Evolutionary conservation across 2,113 vertebrate genomes (phyloP).

Genomic region (Condylura cristata): DNA sequence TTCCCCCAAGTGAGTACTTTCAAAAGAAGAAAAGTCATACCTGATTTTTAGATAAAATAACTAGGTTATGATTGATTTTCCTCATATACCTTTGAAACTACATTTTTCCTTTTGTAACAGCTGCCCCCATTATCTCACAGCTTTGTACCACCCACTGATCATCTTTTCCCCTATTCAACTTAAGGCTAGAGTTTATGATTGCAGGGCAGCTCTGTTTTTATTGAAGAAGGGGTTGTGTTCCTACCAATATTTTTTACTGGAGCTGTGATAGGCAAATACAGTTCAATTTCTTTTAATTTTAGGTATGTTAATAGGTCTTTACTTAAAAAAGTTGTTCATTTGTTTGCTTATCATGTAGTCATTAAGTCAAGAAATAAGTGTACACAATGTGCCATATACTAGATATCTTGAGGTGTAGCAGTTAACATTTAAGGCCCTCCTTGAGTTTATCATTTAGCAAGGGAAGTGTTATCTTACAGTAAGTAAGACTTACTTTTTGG

Average conservation of each 20-base stretch:
- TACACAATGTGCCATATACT: neutral
- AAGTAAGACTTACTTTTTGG: neutral
- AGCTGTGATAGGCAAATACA: neutral
- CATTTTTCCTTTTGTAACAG: neutral
- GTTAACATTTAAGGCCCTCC: neutral
- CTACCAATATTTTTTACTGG: neutral
- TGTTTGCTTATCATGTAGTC: neutral
- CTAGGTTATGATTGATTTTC: neutral
- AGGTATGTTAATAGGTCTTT: neutral
- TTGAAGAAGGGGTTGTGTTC: neutral
- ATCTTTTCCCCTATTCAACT: neutral
- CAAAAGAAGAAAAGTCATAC: neutral
- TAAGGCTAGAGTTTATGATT: constrained; percentile 17
- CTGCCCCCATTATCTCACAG: neutral
- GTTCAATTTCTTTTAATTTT: constrained; percentile 7
- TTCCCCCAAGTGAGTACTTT: neutral
- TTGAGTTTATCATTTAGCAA: neutral
- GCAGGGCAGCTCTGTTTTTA: neutral
- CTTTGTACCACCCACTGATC: neutral
- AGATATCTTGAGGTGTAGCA: neutral
- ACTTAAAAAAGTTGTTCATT: neutral
- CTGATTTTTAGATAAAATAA: neutral
- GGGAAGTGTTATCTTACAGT: neutral
- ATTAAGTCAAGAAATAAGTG: neutral
- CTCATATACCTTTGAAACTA: neutral